Conservation (phyloP, 1,140 invertebrate species). For the Pseudoatta argentina region DNA sequence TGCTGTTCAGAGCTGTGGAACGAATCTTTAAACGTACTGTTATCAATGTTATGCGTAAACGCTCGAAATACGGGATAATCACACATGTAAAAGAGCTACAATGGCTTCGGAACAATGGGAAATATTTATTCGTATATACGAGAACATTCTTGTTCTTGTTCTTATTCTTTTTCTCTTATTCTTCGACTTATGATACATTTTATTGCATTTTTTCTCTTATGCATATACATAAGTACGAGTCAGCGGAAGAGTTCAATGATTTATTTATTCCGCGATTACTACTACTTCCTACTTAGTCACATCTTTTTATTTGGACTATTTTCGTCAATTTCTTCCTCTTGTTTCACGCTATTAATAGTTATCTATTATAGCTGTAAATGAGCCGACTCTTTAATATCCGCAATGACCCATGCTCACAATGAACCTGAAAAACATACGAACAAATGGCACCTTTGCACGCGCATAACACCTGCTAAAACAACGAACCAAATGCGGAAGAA, state of each 20-base stretch:
- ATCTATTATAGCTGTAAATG: slow-evolving; percentile 85
- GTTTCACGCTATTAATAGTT: slow-evolving; percentile 83
- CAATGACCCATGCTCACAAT: slow-evolving; percentile 75
- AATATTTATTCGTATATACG: slow-evolving; percentile 21
- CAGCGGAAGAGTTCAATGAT: slow-evolving; percentile 1
- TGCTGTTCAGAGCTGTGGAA: slow-evolving; percentile 46
- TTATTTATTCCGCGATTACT: slow-evolving; percentile 47
- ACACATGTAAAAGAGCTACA: neutral
- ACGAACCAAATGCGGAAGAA: neutral
- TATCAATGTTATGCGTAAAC: slow-evolving; percentile 12
- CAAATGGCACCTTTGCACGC: neutral
- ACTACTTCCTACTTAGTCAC: neutral
- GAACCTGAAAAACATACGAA: neutral
- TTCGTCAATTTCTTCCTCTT: slow-evolving; percentile 58
- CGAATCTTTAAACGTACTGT: slow-evolving; percentile 37
- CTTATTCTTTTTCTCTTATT: neutral
- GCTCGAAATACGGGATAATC: slow-evolving; percentile 19
- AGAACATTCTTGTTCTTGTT: neutral
- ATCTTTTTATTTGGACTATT: neutral
- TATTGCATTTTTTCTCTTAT: slow-evolving; percentile 21
- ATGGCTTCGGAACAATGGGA: neutral
- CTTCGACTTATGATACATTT: slow-evolving; percentile 4
- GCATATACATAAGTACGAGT: neutral
- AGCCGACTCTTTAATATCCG: slow-evolving; percentile 86
- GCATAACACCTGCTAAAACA: slow-evolving; percentile 62